Evolutionary conservation across 2,888 invertebrate genomes (phyloP), one percentile per base, ranked within the genome.

Genomic region (Steinernema carpocapsae): DNA sequence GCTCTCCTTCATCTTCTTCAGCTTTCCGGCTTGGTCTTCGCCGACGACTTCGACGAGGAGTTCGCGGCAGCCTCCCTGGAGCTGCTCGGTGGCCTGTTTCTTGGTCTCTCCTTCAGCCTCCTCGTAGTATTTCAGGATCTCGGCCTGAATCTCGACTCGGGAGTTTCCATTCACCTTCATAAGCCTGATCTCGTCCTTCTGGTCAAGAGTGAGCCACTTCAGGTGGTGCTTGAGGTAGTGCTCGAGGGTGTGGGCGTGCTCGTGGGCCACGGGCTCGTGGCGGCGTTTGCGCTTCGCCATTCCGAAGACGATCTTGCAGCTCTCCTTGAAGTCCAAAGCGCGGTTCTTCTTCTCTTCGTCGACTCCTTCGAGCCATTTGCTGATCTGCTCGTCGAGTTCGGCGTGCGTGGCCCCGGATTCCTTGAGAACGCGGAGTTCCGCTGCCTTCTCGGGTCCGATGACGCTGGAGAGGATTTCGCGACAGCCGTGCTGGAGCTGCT

Each of bases 1-100:
- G 43, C 74, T 74, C 70, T 84, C 84, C 72, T 78, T 80, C 76
- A 84, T 45, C 24, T 72, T 46, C 71, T 80, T 80, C 48, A 84
- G 24, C 51, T 80, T 77, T 17, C 59, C 70, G 10, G 78, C 76
- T 26, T 78, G 79, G 1, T 78, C 81, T 19, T 81, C 80, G 42
- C 83, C 83, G 45, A 84, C 22, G 2, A 75, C 73, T 10, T 74
- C 52, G 24, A 77, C 72, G 46, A 76, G 73, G 24, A 78, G 72
- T 64, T 80, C 76, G 14, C 76, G 74, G 74, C 80, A 81, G 56
- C 72, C 71, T 70, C 72, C 75, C 59, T 79, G 72, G 73, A 77
- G 72, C 70, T 78, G 72, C 73, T 73, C 51, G 19, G 73, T 79
- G 70, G 82, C 84, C 43, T 76, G 79, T 24, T 72, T 74, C 74